These are phyloP conservation scores for Lacanobia oleracea DNA, from an alignment of 2,888 invertebrate species.

Conservation along the genomic window DNA sequence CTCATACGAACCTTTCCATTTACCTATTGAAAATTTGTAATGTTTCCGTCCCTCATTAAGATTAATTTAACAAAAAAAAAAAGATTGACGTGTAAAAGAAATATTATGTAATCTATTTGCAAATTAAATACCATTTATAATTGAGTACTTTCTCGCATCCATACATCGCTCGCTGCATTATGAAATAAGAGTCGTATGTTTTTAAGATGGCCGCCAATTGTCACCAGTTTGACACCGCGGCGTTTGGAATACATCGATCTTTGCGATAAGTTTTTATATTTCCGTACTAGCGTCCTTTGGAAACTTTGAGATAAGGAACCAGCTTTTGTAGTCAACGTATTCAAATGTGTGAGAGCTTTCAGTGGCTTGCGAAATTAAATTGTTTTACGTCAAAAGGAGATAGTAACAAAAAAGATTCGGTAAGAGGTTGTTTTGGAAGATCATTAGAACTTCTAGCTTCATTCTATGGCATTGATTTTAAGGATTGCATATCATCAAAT, in stretches of 20 bases:
- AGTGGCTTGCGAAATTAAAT: not conserved
- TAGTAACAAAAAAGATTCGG: no score
- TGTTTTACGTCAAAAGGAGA: not conserved
- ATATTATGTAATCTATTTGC: no score
- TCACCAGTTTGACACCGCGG: conserved; percentile 80
- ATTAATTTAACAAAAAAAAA: no score
- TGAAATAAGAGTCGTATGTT: conserved; percentile 88
- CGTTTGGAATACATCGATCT: conserved; percentile 43
- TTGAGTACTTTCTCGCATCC: conserved; percentile 71
- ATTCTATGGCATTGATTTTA: no score
- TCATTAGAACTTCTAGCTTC: no score
- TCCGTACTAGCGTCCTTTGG: conserved; percentile 47
- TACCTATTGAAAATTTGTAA: not conserved
- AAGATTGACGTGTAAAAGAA: no score
- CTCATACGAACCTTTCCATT: not conserved
- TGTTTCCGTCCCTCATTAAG: no score
- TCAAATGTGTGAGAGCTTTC: conserved; percentile 13
- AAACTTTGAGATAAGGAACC: conserved; percentile 30
- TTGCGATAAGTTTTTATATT: conserved; percentile 56
- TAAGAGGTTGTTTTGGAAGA: no score
- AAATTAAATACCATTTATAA: no score
- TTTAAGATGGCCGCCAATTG: conserved; percentile 83
- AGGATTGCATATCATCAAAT: no score
- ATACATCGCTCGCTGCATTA: conserved; percentile 71
- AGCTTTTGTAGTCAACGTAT: not conserved